Base-by-base conservation (phyloP, 2,888 invertebrate genomes). In the Oscheius sp. region DNA sequence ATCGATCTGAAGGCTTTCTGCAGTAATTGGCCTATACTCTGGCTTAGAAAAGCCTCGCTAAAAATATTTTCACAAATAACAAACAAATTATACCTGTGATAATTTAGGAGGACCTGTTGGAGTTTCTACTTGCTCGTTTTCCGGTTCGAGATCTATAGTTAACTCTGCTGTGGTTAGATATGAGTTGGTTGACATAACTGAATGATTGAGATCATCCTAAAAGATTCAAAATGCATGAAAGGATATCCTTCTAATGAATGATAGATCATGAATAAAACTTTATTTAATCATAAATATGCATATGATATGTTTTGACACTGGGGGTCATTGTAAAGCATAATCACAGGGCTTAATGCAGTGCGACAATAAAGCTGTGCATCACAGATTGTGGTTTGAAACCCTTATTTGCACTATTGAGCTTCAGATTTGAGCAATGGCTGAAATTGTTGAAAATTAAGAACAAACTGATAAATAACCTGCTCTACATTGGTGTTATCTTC, bases 281-380 rank as follows among this genome's bases (percentile, higher is more conserved):
- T 48, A 48, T 48, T 48, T 42, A 42, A 25, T 48, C 48, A 48
- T 48, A 25, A 23, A 12, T 20, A 20, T 48, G 12, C 3, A 17
- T 20, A 48, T 48, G 48, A 48, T 48, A 48, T 48, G 48, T 48
- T 48, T 25, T 17, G 37, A 34, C 17, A 55, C n/a, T n/a, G n/a
- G n/a, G n/a, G n/a, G n/a, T n/a, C n/a, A n/a, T n/a, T 34, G 33
- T 55, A 55, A 55, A 55, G 55, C 55, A 55, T n/a, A n/a, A n/a
- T 55, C 55, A 55, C 52, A 52, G 52, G 23, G 55, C 17, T 55
- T 20, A 33, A 55, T n/a, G 34, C 55, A 55, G 34, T 55, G 55
- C 55, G 6, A 55, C 33, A 6, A 55, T 55, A 61, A 42, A 61
- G 42, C 61, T 61, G 39, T 23, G 20, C 4, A 61, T 27, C 39